Evolutionary conservation across 2,888 invertebrate genomes (phyloP).

Genomic region (Cantharis rufa): DNA sequence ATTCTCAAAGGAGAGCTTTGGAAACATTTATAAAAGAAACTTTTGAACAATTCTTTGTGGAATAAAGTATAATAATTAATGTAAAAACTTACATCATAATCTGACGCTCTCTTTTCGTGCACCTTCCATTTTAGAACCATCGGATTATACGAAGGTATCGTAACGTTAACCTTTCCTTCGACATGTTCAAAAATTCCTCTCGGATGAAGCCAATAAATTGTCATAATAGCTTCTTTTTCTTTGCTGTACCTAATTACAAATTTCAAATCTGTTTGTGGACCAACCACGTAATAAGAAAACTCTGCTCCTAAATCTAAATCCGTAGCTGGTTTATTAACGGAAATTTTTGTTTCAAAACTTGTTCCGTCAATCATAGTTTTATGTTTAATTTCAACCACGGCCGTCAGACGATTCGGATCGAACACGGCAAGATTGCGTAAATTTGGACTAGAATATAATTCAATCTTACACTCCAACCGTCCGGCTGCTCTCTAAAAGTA

Average conservation of each 20-base stretch:
- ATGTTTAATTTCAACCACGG: constrained; percentile 61
- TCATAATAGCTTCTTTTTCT: constrained; percentile 63
- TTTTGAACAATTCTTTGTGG: constrained; percentile 37
- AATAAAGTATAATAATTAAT: constrained; percentile 42
- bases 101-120: constrained; percentile 67
- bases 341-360: constrained; percentile 65
- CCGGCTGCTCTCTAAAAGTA: constrained; percentile 67
- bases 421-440: constrained; percentile 56
- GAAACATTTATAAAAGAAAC: constrained; percentile 37
- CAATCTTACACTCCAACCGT: constrained; percentile 72
- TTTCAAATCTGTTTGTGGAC: constrained; percentile 60
- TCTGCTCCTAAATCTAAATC: constrained; percentile 68
- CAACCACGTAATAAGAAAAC: constrained; percentile 59
- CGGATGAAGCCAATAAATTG: constrained; percentile 66
- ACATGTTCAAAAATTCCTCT: constrained; percentile 68
- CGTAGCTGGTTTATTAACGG: constrained; percentile 67
- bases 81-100: constrained; percentile 66
- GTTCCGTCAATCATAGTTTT: constrained; percentile 58
- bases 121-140: constrained; percentile 68
- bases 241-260: constrained; percentile 62
- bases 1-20: constrained; percentile 36
- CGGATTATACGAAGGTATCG: constrained; percentile 74
- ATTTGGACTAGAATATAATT: constrained; percentile 69
- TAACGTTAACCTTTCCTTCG: constrained; percentile 73
- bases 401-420: constrained; percentile 63